phyloP scores from a whole-genome alignment of 2,113 vertebrate species.

The Campylomormyrus numenius region DNA sequence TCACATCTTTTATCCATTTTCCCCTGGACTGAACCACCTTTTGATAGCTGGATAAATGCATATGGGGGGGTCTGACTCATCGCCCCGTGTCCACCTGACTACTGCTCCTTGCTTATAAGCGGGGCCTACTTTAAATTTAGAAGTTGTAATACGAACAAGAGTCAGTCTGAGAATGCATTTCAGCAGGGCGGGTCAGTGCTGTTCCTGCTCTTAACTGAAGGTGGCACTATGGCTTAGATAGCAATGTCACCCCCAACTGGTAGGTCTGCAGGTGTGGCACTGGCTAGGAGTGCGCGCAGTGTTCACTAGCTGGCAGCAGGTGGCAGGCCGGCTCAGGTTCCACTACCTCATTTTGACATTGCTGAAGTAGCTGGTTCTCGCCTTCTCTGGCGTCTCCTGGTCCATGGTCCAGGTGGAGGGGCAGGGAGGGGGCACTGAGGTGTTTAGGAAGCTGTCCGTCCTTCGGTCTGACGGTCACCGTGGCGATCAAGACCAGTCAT shows the following conservation, averaged over 20 bases:
- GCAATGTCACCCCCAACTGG: background rate
- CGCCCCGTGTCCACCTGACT: background rate
- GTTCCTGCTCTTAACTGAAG: background rate
- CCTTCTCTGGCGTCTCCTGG: constrained; percentile 45
- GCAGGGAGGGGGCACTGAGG: background rate
- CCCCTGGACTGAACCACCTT: background rate
- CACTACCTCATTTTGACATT: constrained; percentile 63
- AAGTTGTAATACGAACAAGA: background rate
- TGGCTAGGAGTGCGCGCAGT: background rate
- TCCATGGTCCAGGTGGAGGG: constrained; percentile 42
- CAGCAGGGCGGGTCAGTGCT: background rate
- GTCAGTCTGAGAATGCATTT: background rate
- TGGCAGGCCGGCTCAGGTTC: background rate
- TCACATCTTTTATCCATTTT: background rate
- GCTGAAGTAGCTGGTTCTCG: constrained; percentile 60
- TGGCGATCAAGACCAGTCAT: background rate
- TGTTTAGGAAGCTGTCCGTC: background rate
- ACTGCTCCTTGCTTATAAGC: background rate
- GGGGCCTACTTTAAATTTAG: background rate
- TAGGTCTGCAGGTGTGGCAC: background rate
- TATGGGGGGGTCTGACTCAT: background rate
- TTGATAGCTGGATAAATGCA: background rate
- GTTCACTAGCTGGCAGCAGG: background rate
- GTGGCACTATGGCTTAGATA: background rate
- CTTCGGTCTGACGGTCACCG: background rate